Evolutionary conservation across 2,888 invertebrate species (phyloP).

Genomic region (Acleris sparsana): DNA sequence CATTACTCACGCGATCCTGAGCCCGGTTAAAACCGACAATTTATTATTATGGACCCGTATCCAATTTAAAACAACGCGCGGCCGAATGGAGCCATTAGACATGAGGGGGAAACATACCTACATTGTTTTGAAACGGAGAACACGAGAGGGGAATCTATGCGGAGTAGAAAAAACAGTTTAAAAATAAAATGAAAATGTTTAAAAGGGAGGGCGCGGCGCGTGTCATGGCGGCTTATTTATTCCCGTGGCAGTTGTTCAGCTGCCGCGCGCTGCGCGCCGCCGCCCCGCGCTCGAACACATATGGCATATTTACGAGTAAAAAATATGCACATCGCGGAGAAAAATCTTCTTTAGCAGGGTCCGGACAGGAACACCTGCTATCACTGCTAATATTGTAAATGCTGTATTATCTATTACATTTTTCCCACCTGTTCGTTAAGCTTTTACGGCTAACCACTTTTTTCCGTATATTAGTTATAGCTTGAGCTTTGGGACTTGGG

Average conservation of each 20-base stretch:
- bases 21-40: conserved; percentile 80
- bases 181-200: conserved; percentile 83
- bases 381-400: not conserved
- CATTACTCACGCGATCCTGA: conserved; percentile 76
- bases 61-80: conserved; percentile 83
- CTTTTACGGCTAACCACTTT: too few relatives aligned
- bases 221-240: conserved; percentile 78
- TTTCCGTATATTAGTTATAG: too few relatives aligned
- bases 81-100: conserved; percentile 72
- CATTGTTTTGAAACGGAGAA: conserved; percentile 75
- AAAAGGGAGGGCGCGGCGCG: conserved; percentile 78
- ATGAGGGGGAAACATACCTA: conserved; percentile 47
- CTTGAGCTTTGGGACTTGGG: too few relatives aligned
- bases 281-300: conserved; percentile 57
- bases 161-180: conserved; percentile 82
- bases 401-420: too few relatives aligned
- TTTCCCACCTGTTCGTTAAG: too few relatives aligned
- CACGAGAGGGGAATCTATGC: conserved; percentile 76
- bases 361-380: not conserved
- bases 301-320: conserved; percentile 59
- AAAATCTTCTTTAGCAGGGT: conserved; percentile 37
- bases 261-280: conserved; percentile 69
- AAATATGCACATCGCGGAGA: conserved; percentile 46
- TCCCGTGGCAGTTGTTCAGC: conserved; percentile 67
- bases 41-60: conserved; percentile 83